Base-by-base conservation (phyloP, 2,888 invertebrate genomes). In the Scaptomyza caliginosa region DNA sequence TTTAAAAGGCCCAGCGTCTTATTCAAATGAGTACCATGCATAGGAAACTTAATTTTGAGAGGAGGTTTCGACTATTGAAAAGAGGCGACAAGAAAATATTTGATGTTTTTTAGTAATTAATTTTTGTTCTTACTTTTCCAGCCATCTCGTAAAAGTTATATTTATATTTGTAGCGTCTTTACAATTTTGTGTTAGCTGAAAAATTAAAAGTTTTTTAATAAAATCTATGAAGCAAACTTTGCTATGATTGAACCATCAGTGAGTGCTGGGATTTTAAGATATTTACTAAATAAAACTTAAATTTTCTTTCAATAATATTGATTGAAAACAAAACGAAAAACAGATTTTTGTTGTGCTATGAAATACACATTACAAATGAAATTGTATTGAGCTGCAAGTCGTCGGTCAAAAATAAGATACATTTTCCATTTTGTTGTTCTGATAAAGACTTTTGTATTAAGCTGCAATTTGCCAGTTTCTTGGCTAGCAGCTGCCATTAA, bases 41-140 rank as follows among this genome's bases (percentile, higher is more conserved):
- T 67, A 6, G 88, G 85, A 57, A 88, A 86, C 55, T 79, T 68
- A 10, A 78, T 48, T 38, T 85, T 86, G 21, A n/a, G n/a, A n/a
- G n/a, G n/a, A n/a, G 66, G 7, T 26, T 43, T 38, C 1, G 19
- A 2, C 62, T 62, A 46, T 24, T 13, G 2, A 2, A 21, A 8
- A 5, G n/a, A 16, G 7, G 10, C 11, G 45, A 10, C 5, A 26
- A n/a, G 3, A 4, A 19, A 1, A 8, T 0, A 3, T 0, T 34
- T 10, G 8, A 40, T 19, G 17, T 17, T 13, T 10, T 16, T 11
- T 3, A 4, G 7, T 4, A 17, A n/a, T 38, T 1, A 49, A 11
- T 24, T 32, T 7, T 11, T 24, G 2, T 5, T 10, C 24, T 17
- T 11, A 8, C 38, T n/a, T 17, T 38, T 42, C 52, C 30, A 58